Base-by-base conservation (phyloP, 1,140 invertebrate genomes). In the Orius insidiosus region DNA sequence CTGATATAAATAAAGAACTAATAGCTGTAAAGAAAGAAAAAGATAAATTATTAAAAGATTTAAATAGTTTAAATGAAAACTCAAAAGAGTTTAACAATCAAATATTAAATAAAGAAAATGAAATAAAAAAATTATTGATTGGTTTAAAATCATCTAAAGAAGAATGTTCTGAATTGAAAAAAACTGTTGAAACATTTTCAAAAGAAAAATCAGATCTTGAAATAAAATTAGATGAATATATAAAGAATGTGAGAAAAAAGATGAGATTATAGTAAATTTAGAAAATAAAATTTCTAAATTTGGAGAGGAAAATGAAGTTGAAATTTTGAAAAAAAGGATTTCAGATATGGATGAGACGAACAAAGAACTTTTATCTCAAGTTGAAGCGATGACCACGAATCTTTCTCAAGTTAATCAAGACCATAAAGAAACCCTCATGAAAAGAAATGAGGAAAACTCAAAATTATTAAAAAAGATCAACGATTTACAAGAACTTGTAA, bases 401-500 rank as follows among this genome's bases (percentile, higher is more conserved):
- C 3, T 24, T 4, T 24, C 24, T 24, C 45, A 14, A 18, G 4
- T 38, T 2, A 13, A 9, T 37, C 15, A 13, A 3, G 15, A 46
- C 8, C 19, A 36, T 24, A n/a, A 31, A 37, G 11, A 46, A 24
- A 24, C 24, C 3, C 19, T 37, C n/a, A 24, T 5, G 3, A 43
- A 43, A n/a, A 43, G 31, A 32, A 43, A 37, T 19, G 11, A 37
- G 11, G 41, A 37, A 15, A 45, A 16, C 5, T 9, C 10, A 24
- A 30, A 7, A 31, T 33, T 49, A 5, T 11, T 16, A 7, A 34
- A 45, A 2, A 34, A 49, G 37, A 9, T 49, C 6, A 34, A 49
- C 16, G 15, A 45, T 14, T 44, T 19, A 15, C 18, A 49, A 38
- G 42, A 44, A 16, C 7, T 45, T 13, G 5, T 39, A 31, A n/a